These are phyloP conservation scores for Dicaeum eximium DNA, from an alignment of 2,113 vertebrate genomes.

Conservation along the genomic window DNA sequence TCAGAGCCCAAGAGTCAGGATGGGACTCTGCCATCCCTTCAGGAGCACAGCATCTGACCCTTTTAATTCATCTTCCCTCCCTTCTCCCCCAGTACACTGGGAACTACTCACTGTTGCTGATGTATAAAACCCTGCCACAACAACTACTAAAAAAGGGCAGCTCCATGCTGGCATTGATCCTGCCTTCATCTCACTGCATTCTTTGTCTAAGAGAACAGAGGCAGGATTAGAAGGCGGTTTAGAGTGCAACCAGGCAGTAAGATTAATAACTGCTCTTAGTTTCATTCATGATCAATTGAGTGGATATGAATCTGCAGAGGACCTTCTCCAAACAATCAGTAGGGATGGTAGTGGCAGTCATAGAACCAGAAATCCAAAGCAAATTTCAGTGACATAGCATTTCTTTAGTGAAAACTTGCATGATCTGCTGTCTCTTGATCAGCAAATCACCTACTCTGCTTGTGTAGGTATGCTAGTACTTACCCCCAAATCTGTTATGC, in stretches of 20 bases:
- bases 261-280: constrained; percentile 62
- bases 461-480: not conserved
- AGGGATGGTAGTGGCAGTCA: not conserved
- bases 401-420: not conserved
- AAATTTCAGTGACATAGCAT: not conserved
- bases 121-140: constrained; percentile 27
- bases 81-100: constrained; percentile 4
- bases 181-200: constrained; percentile 60
- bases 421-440: not conserved
- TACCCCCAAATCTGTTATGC: not conserved
- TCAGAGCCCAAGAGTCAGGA: constrained; percentile 23
- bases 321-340: constrained; percentile 31
- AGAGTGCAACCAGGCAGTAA: constrained; percentile 55
- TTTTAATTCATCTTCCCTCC: constrained; percentile 18
- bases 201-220: constrained; percentile 67
- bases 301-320: constrained; percentile 16
- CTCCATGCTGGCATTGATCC: constrained; percentile 49
- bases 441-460: not conserved
- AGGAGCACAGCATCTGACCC: not conserved
- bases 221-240: constrained; percentile 61
- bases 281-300: constrained; percentile 58
- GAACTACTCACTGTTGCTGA: constrained; percentile 23
- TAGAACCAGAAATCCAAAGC: not conserved
- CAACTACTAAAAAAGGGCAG: constrained; percentile 59
- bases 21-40: constrained; percentile 14